Conservation (phyloP, 2,113 vertebrate genomes). For the human region DNA sequence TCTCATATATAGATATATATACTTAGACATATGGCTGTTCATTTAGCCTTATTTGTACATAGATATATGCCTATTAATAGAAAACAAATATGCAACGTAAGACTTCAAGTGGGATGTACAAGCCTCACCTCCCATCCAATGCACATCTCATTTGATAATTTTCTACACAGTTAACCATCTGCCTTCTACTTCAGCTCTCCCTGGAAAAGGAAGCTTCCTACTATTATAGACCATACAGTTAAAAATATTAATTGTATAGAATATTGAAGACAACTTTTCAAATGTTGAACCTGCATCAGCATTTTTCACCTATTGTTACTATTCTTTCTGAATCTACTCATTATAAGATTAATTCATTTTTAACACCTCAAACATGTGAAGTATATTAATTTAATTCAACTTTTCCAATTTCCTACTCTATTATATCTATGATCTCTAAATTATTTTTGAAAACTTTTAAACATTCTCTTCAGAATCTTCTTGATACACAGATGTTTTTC, state of each 20-base stretch:
- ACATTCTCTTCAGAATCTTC: background rate
- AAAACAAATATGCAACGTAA: background rate
- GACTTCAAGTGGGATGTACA: background rate
- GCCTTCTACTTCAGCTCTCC: background rate
- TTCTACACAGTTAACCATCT: background rate
- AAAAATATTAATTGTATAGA: background rate
- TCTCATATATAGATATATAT: background rate
- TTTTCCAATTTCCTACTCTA: background rate
- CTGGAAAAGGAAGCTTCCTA: background rate
- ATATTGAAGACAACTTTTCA: background rate
- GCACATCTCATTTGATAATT: background rate
- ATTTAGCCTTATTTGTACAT: background rate
- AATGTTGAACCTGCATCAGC: background rate
- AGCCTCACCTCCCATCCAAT: background rate
- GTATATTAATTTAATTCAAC: background rate
- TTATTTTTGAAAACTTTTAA: background rate
- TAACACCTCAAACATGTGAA: background rate
- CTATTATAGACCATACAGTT: background rate
- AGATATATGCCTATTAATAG: background rate
- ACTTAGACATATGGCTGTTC: background rate
- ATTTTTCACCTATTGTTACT: background rate
- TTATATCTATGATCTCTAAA: background rate
- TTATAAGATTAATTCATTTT: slow-evolving; percentile 7
- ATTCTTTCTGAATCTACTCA: background rate
- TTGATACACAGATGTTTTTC: background rate